These are phyloP conservation scores for Lanistes nyassanus DNA, from an alignment of 1,140 invertebrate species.

Conservation along the genomic window DNA sequence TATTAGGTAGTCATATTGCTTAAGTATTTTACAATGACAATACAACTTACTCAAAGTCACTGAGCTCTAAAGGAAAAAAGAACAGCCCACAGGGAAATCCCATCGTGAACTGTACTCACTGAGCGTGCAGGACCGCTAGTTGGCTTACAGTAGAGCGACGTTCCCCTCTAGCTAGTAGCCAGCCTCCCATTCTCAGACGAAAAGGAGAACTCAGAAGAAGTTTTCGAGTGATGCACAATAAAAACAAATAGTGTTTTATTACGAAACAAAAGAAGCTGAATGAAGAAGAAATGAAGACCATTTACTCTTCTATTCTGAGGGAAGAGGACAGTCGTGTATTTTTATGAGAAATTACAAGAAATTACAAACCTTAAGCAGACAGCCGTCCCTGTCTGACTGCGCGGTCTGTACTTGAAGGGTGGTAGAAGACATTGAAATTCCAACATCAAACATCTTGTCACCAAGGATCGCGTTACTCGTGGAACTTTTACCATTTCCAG, in stretches of 20 bases:
- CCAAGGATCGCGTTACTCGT: neutral
- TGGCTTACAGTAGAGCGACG: neutral
- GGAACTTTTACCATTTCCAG: neutral
- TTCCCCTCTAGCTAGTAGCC: neutral
- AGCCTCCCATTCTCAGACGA: too few relatives aligned
- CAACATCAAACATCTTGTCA: neutral
- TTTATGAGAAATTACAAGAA: rapidly evolving
- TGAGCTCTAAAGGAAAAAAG: too few relatives aligned
- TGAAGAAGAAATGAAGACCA: neutral
- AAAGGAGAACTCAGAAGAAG: too few relatives aligned
- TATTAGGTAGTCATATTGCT: neutral
- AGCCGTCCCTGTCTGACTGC: neutral
- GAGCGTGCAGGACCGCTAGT: neutral
- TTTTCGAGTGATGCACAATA: too few relatives aligned
- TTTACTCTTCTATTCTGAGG: neutral
- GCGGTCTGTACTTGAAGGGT: neutral
- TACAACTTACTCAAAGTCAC: too few relatives aligned
- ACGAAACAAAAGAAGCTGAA: too few relatives aligned
- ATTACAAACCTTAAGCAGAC: neutral
- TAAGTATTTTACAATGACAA: neutral
- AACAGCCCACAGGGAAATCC: too few relatives aligned
- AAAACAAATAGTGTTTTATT: too few relatives aligned
- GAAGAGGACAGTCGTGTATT: neutral
- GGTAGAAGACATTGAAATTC: neutral
- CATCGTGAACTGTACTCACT: too few relatives aligned